phyloP scores from a whole-genome alignment of 2,888 invertebrate species.

The Cremastinae sp. region DNA sequence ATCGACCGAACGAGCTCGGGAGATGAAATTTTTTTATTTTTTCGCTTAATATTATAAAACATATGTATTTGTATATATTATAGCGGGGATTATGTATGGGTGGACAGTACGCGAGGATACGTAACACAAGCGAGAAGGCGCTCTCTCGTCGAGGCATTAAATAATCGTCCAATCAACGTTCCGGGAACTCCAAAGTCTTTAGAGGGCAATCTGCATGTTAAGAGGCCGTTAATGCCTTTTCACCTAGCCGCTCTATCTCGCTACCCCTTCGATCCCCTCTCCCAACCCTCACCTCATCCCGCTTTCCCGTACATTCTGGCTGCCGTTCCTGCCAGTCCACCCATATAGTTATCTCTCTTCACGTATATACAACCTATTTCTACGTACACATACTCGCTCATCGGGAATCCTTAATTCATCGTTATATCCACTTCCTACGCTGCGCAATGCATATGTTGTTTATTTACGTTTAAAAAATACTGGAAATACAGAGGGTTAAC shows the following conservation, averaged over 20 bases:
- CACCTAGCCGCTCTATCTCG: conserved; percentile 72
- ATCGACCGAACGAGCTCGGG: conserved; percentile 38
- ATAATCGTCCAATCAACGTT: conserved; percentile 79
- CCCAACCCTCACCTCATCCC: conserved; percentile 28
- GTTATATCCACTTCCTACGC: background rate
- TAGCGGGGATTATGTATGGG: background rate
- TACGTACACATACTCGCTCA: background rate
- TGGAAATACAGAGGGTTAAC: too few species aligned
- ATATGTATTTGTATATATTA: conserved; percentile 10
- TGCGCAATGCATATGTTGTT: too few species aligned
- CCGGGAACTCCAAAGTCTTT: conserved; percentile 77
- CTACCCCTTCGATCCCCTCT: conserved; percentile 45
- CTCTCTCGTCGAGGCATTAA: conserved; percentile 70
- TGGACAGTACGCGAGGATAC: conserved; percentile 49
- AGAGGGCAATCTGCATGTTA: conserved; percentile 79
- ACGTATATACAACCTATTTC: conserved; percentile 4
- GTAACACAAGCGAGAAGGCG: conserved; percentile 56
- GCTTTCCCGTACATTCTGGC: conserved; percentile 18
- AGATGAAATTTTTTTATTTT: conserved; percentile 28
- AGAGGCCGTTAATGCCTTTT: conserved; percentile 79
- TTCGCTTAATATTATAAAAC: conserved; percentile 12
- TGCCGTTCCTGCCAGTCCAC: conserved; percentile 38
- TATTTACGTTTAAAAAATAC: too few species aligned
- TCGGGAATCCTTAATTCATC: conserved; percentile 33
- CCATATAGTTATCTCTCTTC: conserved; percentile 46